Conservation (phyloP, 2,888 invertebrate genomes). For the Zhengitettix transpicula region DNA sequence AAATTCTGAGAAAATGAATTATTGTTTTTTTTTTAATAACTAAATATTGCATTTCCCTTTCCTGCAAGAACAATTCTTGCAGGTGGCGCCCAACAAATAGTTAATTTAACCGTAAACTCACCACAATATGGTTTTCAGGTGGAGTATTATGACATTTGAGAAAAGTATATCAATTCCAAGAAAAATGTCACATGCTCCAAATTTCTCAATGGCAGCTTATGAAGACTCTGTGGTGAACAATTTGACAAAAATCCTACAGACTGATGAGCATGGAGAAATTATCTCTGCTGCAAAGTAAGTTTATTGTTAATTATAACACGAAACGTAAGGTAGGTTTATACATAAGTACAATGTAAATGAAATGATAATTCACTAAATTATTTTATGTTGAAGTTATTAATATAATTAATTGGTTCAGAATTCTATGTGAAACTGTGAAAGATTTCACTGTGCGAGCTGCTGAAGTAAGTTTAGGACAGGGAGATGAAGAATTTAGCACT, state of each 20-base stretch:
- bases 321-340: too few relatives aligned
- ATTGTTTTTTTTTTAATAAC: too few relatives aligned
- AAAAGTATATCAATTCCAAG: slow-evolving; percentile 47
- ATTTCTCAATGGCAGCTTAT: slow-evolving; percentile 43
- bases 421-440: slow-evolving; percentile 62
- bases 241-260: slow-evolving; percentile 71
- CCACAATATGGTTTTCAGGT: slow-evolving; percentile 33
- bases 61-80: too few relatives aligned
- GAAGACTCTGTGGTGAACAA: slow-evolving; percentile 64
- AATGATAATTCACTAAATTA: too few relatives aligned
- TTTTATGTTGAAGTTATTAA: too few relatives aligned
- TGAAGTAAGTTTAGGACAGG: slow-evolving; percentile 36
- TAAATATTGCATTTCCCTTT: too few relatives aligned
- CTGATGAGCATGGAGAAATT: slow-evolving; percentile 55
- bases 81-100: too few relatives aligned
- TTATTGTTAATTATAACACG: too few relatives aligned
- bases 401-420: slow-evolving; percentile 21
- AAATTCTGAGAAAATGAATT: too few relatives aligned
- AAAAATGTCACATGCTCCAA: slow-evolving; percentile 25
- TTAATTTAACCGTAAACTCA: too few relatives aligned
- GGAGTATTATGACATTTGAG: slow-evolving; percentile 92
- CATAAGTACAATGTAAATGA: too few relatives aligned
- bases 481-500: slow-evolving; percentile 41
- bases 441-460: slow-evolving; percentile 49
- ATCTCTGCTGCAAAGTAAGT: slow-evolving; percentile 53